Percentiles rank a stretch among this genome's conserved stretches.
phyloP scores from a whole-genome alignment of 2,797 vertebrate genomes.

The Ceyx erithaca region DNA sequence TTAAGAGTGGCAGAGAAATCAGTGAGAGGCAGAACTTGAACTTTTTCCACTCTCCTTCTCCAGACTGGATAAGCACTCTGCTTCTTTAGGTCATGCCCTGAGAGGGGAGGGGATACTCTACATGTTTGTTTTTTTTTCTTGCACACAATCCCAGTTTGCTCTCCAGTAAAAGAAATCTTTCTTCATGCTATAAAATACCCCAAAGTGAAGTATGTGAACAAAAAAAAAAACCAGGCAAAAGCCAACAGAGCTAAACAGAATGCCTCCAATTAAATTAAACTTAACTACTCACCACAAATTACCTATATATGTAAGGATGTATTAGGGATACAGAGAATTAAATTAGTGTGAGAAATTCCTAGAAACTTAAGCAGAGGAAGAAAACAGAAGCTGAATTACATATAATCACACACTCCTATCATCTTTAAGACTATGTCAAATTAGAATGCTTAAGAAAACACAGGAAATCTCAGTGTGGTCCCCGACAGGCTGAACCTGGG shows the following conservation, averaged over 20 bases:
- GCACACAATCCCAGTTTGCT: neutral
- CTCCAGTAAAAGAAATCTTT: neutral
- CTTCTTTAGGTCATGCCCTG: neutral
- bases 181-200: neutral
- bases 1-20: neutral
- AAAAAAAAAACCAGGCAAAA: neutral
- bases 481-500: neutral
- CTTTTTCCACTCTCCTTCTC: neutral
- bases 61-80: neutral
- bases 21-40: neutral
- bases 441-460: neutral
- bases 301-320: neutral
- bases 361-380: conserved; percentile 50
- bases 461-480: conserved; percentile 44
- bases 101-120: neutral
- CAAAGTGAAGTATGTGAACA: neutral
- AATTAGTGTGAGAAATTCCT: conserved; percentile 51
- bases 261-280: conserved; percentile 36
- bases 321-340: conserved; percentile 38
- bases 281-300: conserved; percentile 20
- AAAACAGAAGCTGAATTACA: conserved; percentile 61
- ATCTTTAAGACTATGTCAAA: conserved; percentile 37
- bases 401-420: conserved; percentile 42
- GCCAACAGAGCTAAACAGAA: conserved; percentile 12
- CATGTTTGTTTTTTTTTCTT: neutral